Evolutionary conservation across 2,797 vertebrate species (phyloP).

Genomic region (Acrossocheilus fasciatus): DNA sequence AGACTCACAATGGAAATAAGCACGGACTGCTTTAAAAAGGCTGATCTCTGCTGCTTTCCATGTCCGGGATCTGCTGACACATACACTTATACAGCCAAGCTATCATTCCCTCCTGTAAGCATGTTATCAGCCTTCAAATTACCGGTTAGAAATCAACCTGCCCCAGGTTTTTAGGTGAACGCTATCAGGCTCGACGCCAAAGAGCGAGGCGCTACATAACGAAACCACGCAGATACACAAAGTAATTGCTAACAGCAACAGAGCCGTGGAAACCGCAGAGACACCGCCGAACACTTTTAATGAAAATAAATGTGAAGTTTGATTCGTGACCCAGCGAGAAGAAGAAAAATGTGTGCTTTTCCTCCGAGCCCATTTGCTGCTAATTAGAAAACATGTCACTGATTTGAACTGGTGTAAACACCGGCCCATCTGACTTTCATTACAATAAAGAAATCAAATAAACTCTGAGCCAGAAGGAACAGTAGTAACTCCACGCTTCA

Average conservation of each 20-base stretch:
- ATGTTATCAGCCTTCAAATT: conserved; percentile 3
- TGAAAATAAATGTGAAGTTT: conserved; percentile 79
- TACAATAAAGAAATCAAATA: conserved; percentile 90
- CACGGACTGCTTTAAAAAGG: neutral
- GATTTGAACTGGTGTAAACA: conserved; percentile 85
- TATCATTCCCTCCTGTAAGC: neutral
- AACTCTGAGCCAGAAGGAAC: conserved; percentile 74
- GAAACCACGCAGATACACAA: conserved; percentile 30
- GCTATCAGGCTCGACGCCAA: conserved; percentile 20
- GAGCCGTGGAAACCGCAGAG: conserved; percentile 59
- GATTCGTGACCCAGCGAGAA: conserved; percentile 74
- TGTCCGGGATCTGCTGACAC: conserved; percentile 2
- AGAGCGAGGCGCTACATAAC: conserved; percentile 33
- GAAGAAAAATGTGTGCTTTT: conserved; percentile 76
- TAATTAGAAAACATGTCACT: conserved; percentile 84
- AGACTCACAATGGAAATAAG: conserved; percentile 15
- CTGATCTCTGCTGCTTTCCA: neutral
- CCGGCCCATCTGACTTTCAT: conserved; percentile 88
- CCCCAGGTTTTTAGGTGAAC: conserved; percentile 25
- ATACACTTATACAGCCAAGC: neutral
- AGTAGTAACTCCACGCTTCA: conserved; percentile 81
- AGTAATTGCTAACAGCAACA: conserved; percentile 56
- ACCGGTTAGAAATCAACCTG: conserved; percentile 6
- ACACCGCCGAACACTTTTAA: conserved; percentile 69
- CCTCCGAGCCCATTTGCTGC: conserved; percentile 79